phyloP scores from a whole-genome alignment of 2,888 invertebrate genomes.

The Phymatocera aterrima region DNA sequence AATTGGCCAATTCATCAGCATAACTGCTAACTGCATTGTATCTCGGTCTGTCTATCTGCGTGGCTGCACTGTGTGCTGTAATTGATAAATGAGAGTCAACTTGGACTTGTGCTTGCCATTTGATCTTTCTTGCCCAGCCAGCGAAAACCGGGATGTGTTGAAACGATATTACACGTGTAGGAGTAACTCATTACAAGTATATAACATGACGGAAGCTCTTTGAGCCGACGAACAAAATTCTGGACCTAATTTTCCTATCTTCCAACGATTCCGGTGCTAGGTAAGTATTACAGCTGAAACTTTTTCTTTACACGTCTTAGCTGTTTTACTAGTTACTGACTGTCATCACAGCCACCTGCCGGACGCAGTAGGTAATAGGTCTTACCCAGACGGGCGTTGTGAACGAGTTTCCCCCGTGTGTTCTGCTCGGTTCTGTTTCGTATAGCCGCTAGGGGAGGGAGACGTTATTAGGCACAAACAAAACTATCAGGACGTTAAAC shows the following conservation, averaged over 20 bases:
- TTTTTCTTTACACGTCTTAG: not conserved
- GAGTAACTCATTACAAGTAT: not conserved
- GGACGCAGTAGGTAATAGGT: not conserved
- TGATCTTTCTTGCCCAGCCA: not conserved
- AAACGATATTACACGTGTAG: not conserved
- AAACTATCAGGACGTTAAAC: conserved; percentile 23
- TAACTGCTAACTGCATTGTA: not conserved
- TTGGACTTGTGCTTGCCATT: conserved; percentile 8
- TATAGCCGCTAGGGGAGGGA: not conserved
- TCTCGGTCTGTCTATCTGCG: not conserved
- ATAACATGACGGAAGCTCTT: not conserved
- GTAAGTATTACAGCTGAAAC: not conserved
- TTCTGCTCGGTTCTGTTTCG: not conserved
- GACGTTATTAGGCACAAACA: not conserved
- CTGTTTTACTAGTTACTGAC: too few species aligned
- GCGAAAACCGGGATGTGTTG: not conserved
- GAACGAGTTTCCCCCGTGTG: not conserved
- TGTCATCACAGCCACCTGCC: not conserved
- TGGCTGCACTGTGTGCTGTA: not conserved
- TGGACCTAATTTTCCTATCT: too few species aligned
- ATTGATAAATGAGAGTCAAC: conserved; percentile 23
- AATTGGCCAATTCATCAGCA: conserved; percentile 2
- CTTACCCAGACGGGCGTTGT: not conserved
- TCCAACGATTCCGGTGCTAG: not conserved
- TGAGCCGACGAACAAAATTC: not conserved